Evolutionary conservation across 2,888 invertebrate genomes (phyloP), one percentile per base, ranked within the genome.

Genomic region (Tanytarsus gracilentus): DNA sequence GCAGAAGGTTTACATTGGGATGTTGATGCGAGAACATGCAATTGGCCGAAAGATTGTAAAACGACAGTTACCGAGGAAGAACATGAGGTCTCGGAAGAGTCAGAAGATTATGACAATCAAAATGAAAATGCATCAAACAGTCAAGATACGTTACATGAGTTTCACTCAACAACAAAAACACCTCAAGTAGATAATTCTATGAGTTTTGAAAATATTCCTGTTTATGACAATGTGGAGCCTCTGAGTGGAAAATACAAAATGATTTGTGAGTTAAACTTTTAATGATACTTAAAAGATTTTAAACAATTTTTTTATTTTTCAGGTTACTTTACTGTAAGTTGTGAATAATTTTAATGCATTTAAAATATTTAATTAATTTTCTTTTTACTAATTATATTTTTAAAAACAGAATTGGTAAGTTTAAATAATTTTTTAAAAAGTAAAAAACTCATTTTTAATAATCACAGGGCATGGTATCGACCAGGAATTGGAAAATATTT

Each of bases 391-490:
- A n/a, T n/a, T n/a, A n/a, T n/a, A n/a, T n/a, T n/a, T n/a, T n/a
- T n/a, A n/a, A n/a, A n/a, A n/a, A n/a, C n/a, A n/a, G n/a, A n/a
- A n/a, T n/a, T n/a, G n/a, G n/a, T n/a, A n/a, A n/a, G n/a, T n/a
- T n/a, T n/a, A n/a, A n/a, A n/a, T n/a, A n/a, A n/a, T n/a, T n/a
- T n/a, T n/a, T n/a, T n/a, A n/a, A n/a, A n/a, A n/a, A n/a, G n/a
- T n/a, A n/a, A n/a, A n/a, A n/a, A n/a, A n/a, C n/a, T n/a, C n/a
- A n/a, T n/a, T n/a, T n/a, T n/a, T n/a, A n/a, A n/a, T n/a, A n/a
- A n/a, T n/a, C n/a, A n/a, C n/a, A n/a, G 93, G 93, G 90, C 93
- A 1, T 92, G 92, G 90, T 92, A 91, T 69, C 78, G 91, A 25
- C 82, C 83, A 66, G 91, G 89, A 0, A 69, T 80, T 30, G 93